Evolutionary conservation across 2,888 invertebrate genomes (phyloP), one percentile per base, ranked within the genome.

Genomic region (Dynastes tityus): DNA sequence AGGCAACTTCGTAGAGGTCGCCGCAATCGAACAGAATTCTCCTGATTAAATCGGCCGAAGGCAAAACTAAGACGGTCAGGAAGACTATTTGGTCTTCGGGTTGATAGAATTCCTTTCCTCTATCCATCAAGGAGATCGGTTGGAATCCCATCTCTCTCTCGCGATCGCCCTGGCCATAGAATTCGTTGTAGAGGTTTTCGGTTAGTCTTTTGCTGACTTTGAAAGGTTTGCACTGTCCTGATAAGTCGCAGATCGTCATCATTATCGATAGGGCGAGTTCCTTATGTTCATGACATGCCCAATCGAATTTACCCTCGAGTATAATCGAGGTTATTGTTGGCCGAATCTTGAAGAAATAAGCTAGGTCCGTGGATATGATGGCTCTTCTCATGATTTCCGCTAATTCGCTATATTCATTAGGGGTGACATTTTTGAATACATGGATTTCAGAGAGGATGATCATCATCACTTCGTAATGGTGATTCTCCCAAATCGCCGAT

Each of bases 71-170:
- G 45, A 92, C 90, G 0, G 90, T 89, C 22, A 92, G 87, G 87
- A 93, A 93, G 85, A 92, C 91, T 22, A 92, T 90, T 89, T 93
- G 93, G 82, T 92, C 92, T 27, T 92, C 91, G 0, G 93, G 92
- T 84, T 92, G 91, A 85, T 90, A 89, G 79, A 89, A 83, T 80
- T 88, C 86, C 82, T 92, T 92, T 1, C 90, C 90, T 61, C 92
- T 88, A 86, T 93, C 92, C 93, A 93, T 92, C 89, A 92, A 91
- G 79, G 91, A 90, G 4, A 92, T 88, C 0, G 93, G 92, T 0
- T 88, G 89, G 84, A 91, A 89, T 65, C 92, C 92, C 89, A 92
- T 88, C 6, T 85, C 86, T 40, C 91, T 91, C 84, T 93, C 92
- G 45, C 87, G 86, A 84, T 93, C 93, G 0, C 93, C 93, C 91